Evolutionary conservation across 2,113 vertebrate species (phyloP), one percentile per base, ranked within the genome.

Genomic region (Excalfactoria chinensis): DNA sequence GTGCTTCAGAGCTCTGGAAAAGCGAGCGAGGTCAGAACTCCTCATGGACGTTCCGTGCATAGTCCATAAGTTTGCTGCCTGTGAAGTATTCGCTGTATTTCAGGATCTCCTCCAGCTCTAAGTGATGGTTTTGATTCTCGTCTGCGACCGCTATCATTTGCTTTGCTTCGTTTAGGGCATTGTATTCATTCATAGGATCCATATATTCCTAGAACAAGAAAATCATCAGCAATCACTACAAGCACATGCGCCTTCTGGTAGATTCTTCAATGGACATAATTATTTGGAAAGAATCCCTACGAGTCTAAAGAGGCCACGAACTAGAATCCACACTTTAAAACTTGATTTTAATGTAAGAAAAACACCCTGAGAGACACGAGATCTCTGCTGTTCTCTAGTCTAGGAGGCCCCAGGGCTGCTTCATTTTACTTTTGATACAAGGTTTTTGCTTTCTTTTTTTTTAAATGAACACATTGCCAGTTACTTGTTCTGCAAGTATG

Each of bases 141-240:
- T 99, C 99, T 0, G 99, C 99, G 25, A 99, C 98, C 1, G 99
- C 99, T 7, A 99, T 99, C 99, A 99, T 99, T 95, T 99, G 99
- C 94, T 98, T 99, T 20, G 99, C 99, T 96, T 99, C 99, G 3
- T 99, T 99, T 88, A 99, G 95, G 32, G 99, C 99, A 9, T 98
- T 99, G 97, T 99, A 98, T 92, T 99, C 99, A 6, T 99, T 99
- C 99, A 99, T 99, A 12, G 99, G 99, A 79, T 99, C 99, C 99
- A 99, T 99, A 95, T 99, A 99, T 41, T 98, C 99, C 99, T 99
- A 80, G 12, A 20, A 46, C 3, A 6, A 9, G 21, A 66, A 26
- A 60, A 69, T 2, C 5, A 16, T 4, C 28, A 8, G 1, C 26
- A 13, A 3, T 26, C 16, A 5, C 25, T 37, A 22, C 28, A 25